These are phyloP conservation scores for Siniperca chuatsi DNA, from an alignment of 2,113 vertebrate species.

Conservation along the genomic window DNA sequence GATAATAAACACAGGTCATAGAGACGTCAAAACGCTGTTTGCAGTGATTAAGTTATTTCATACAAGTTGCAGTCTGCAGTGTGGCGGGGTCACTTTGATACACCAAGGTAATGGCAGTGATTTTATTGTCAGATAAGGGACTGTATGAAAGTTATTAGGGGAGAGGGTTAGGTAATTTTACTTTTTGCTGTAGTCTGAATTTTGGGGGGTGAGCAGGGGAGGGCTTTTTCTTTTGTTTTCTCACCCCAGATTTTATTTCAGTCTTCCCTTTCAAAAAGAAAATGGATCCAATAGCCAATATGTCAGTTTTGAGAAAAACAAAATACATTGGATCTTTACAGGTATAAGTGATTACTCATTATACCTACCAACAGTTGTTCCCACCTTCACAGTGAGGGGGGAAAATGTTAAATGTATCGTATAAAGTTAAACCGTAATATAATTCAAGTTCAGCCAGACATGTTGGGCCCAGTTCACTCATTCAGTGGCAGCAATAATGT, in stretches of 20 bases:
- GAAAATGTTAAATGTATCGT: too few relatives aligned
- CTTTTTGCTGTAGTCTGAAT: not conserved
- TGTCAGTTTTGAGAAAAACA: not conserved
- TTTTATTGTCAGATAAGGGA: not conserved
- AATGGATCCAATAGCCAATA: not conserved
- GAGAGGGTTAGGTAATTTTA: not conserved
- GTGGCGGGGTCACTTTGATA: not conserved
- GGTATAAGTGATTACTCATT: not conserved
- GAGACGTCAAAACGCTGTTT: slow-evolving; percentile 3
- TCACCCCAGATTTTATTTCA: too few relatives aligned
- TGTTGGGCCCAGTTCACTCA: too few relatives aligned
- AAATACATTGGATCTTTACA: not conserved
- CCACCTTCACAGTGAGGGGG: not conserved
- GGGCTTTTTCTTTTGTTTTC: too few relatives aligned
- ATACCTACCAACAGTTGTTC: not conserved
- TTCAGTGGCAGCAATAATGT: too few relatives aligned
- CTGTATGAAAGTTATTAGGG: not conserved
- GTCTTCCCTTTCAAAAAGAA: not conserved
- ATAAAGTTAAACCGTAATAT: too few relatives aligned
- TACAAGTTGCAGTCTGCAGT: not conserved
- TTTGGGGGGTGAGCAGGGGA: too few relatives aligned
- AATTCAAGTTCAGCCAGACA: too few relatives aligned
- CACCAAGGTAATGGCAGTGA: not conserved
- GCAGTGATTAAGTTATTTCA: not conserved
- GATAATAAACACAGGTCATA: not conserved